These are phyloP conservation scores for Trichomycterus rosablanca DNA, from an alignment of 2,113 vertebrate genomes.

Conservation along the genomic window DNA sequence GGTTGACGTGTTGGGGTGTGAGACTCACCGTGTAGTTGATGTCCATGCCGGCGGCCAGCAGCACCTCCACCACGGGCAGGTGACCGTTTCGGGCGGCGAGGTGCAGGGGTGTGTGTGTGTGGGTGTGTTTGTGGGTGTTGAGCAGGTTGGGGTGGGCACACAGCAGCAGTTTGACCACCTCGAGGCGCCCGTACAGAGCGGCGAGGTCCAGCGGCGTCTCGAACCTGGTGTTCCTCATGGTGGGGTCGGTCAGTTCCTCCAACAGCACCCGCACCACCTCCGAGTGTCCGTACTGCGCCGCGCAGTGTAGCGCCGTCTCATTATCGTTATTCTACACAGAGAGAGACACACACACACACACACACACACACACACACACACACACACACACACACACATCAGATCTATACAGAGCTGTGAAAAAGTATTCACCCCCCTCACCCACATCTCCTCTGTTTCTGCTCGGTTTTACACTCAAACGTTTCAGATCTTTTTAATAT, in stretches of 20 bases:
- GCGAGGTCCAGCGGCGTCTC: slow-evolving; percentile 96
- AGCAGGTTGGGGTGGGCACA: slow-evolving; percentile 93
- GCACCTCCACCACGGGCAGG: slow-evolving; percentile 85
- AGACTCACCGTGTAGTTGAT: slow-evolving; percentile 90
- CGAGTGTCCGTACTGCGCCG: slow-evolving; percentile 92
- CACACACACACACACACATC: neutral
- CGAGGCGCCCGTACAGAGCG: slow-evolving; percentile 88
- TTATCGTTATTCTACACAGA: slow-evolving; percentile 90
- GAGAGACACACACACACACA: neutral
- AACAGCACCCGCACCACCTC: slow-evolving; percentile 89
- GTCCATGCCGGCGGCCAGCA: slow-evolving; percentile 92
- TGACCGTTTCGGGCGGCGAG: slow-evolving; percentile 92
- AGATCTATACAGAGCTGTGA: no score
- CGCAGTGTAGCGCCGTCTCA: slow-evolving; percentile 94
- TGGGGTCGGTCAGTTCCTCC: slow-evolving; percentile 96
- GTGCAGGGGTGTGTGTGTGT: slow-evolving; percentile 93
- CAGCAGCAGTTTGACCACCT: slow-evolving; percentile 92
- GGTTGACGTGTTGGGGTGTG: no score
- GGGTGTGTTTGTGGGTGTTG: slow-evolving; percentile 78
- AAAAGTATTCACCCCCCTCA: no score
- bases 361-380: neutral
- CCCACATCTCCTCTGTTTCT: no score
- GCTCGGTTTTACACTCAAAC: no score
- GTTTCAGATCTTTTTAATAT: no score
- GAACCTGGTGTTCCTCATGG: slow-evolving; percentile 97